Base-by-base conservation (phyloP, 2,797 vertebrate genomes). In the Myiotriccus ornatus region DNA sequence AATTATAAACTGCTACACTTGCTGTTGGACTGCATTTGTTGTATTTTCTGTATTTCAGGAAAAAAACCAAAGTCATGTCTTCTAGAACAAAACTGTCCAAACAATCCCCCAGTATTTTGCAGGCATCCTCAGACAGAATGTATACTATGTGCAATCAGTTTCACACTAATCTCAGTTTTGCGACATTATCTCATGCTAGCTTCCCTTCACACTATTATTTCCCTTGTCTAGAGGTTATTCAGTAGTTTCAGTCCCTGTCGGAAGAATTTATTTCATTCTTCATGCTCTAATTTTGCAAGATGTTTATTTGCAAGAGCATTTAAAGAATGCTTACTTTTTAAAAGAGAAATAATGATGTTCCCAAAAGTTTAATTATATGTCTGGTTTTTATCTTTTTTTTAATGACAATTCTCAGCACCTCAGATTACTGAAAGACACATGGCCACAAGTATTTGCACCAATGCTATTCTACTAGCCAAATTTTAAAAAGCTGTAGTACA, bases 1-100 rank as follows among this genome's bases (percentile, higher is more conserved):
- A 50, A 44, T 49, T 68, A 50, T 23, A 62, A 90, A 50, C 3
- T 8, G 7, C 9, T 62, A 15, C 2, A 63, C 44, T 59, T 6
- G 0, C 3, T 0, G 0, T 19, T 64, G 28, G 7, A 63, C 34
- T 90, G 9, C 3, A 59, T 43, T 80, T 77, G 9, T 32, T 55
- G 2, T 16, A 35, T 63, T 63, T 84, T 64, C 25, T 70, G 9
- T 39, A 53, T 57, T 79, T 82, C n/a, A 70, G 16, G 19, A 56
- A 90, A 55, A 89, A 78, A 2, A 3, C 43, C 12, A 19, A 57
- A 76, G 7, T 43, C 6, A 12, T 39, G 7, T 18, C n/a, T 77
- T 86, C 34, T 47, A 35, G 34, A 67, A 3, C 3, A 60, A 57
- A 71, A 53, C 4, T 39, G 20, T 43, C 35, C 22, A 87, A 62